phyloP scores from a whole-genome alignment of 2,113 vertebrate species.

The Pseudorhombus dupliciocellatus region DNA sequence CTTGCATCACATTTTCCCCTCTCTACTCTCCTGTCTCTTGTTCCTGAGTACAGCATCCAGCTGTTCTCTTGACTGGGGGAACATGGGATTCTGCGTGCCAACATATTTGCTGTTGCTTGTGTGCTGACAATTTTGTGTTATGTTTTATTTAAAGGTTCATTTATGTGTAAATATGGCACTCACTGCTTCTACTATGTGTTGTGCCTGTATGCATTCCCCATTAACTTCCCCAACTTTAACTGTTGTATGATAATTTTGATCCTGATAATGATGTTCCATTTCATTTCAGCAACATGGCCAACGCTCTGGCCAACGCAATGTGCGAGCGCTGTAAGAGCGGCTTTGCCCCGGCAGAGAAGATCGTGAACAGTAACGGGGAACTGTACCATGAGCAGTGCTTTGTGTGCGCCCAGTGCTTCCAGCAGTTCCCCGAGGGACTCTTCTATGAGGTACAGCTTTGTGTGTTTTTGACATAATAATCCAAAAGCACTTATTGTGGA shows the following conservation, averaged over 20 bases:
- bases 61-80: slow-evolving; percentile 19
- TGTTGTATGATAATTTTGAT: background rate
- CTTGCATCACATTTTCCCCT: slow-evolving; percentile 36
- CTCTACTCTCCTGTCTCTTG: slow-evolving; percentile 3
- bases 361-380: slow-evolving; percentile 97
- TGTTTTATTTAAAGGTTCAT: background rate
- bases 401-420: slow-evolving; percentile 97
- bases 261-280: slow-evolving; percentile 7
- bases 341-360: slow-evolving; percentile 94
- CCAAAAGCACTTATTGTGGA: too few relatives aligned
- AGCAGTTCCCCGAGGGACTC: slow-evolving; percentile 95
- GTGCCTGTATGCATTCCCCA: background rate
- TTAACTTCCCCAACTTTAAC: background rate
- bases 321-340: slow-evolving; percentile 94
- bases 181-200: background rate
- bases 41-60: slow-evolving; percentile 22
- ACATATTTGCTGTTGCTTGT: slow-evolving; percentile 1
- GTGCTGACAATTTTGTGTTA: background rate
- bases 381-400: slow-evolving; percentile 98
- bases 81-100: background rate
- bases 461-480: background rate
- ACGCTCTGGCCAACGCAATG: slow-evolving; percentile 92
- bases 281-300: slow-evolving; percentile 94
- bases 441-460: slow-evolving; percentile 91
- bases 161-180: background rate